Evolutionary conservation across 2,888 invertebrate genomes (phyloP).

Genomic region (Luffia ferchaultella): DNA sequence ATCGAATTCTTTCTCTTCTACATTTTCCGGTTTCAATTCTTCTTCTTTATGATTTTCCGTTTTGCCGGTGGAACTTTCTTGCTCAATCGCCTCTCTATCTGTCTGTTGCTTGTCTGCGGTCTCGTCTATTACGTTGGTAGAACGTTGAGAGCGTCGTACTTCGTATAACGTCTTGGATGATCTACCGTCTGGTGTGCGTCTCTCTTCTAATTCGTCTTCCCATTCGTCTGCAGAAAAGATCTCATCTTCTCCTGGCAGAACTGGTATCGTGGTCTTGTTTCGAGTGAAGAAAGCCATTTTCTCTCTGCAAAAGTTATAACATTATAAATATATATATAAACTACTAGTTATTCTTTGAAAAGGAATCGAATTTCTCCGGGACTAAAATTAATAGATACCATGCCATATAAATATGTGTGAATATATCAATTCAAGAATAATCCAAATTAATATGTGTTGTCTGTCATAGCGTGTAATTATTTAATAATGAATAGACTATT

Average conservation of each 20-base stretch:
- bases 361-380: too few relatives aligned
- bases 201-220: slow-evolving; percentile 49
- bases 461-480: too few relatives aligned
- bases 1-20: slow-evolving; percentile 72
- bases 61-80: background rate
- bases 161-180: slow-evolving; percentile 57
- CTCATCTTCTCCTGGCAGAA: slow-evolving; percentile 74
- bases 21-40: slow-evolving; percentile 21
- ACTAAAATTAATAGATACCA: too few relatives aligned
- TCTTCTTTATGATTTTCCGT: slow-evolving; percentile 26
- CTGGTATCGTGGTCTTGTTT: slow-evolving; percentile 78
- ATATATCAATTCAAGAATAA: too few relatives aligned
- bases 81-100: background rate
- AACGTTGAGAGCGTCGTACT: slow-evolving; percentile 23
- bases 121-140: slow-evolving; percentile 10
- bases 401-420: too few relatives aligned
- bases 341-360: too few relatives aligned
- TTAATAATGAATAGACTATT: too few relatives aligned
- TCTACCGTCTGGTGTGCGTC: slow-evolving; percentile 51
- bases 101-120: slow-evolving; percentile 6
- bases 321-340: too few relatives aligned
- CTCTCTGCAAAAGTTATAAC: slow-evolving; percentile 77
- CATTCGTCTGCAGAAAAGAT: slow-evolving; percentile 55
- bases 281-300: slow-evolving; percentile 97
- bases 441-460: too few relatives aligned